A percentile compares a stretch with the other conserved stretches of the same genome.
phyloP scores from a whole-genome alignment of 2,797 vertebrate species.

The Etheostoma perlongum region DNA sequence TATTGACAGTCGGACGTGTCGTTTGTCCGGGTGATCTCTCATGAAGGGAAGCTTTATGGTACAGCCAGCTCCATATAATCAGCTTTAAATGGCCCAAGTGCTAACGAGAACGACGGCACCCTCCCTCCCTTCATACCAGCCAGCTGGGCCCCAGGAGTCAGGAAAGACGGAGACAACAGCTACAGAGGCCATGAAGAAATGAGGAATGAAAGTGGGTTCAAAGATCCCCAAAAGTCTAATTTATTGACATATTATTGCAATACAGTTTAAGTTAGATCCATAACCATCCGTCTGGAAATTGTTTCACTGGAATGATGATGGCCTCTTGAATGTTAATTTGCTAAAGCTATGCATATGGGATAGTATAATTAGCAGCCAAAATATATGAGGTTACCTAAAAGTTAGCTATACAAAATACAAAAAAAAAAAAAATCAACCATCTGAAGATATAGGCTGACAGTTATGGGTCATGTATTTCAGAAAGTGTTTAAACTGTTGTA shows the following conservation, averaged over 20 bases:
- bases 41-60: constrained; percentile 81
- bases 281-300: constrained; percentile 35
- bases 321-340: background rate
- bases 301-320: constrained; percentile 26
- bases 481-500: constrained; percentile 15
- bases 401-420: constrained; percentile 4
- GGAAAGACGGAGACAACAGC: constrained; percentile 70
- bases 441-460: constrained; percentile 25
- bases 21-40: constrained; percentile 70
- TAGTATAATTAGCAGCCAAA: constrained; percentile 33
- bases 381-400: constrained; percentile 40
- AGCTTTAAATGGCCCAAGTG: constrained; percentile 70
- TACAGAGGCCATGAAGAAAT: constrained; percentile 25
- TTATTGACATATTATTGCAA: background rate
- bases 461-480: constrained; percentile 38
- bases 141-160: constrained; percentile 63
- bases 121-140: constrained; percentile 54
- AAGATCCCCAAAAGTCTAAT: constrained; percentile 16
- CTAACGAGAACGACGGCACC: constrained; percentile 69
- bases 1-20: constrained; percentile 77
- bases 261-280: constrained; percentile 16
- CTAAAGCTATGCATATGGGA: constrained; percentile 10
- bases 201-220: constrained; percentile 47
- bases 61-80: constrained; percentile 78
- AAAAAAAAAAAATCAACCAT: background rate